A percentile compares a stretch with the other conserved stretches of the same genome.
Conservation (phyloP, 2,797 vertebrate genomes). For the Ctenochaetus hawaiiensis region DNA sequence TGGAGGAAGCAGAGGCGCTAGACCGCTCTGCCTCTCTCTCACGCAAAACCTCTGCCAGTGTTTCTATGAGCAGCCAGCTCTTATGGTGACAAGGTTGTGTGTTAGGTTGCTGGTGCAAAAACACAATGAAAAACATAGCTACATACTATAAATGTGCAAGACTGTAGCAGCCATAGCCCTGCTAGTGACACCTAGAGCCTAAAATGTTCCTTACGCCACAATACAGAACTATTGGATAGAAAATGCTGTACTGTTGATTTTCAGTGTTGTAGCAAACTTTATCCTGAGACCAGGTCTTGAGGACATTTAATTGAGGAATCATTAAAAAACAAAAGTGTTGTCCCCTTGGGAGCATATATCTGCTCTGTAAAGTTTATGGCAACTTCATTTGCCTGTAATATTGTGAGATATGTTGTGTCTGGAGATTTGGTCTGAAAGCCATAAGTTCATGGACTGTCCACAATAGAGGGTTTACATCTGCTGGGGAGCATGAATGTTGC, state of each 20-base stretch:
- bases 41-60: conserved; percentile 51
- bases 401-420: conserved; percentile 14
- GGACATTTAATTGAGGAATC: conserved; percentile 3
- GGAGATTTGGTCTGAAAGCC: not conserved
- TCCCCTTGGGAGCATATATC: not conserved
- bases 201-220: conserved; percentile 9
- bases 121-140: conserved; percentile 27
- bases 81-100: conserved; percentile 30
- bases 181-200: conserved; percentile 14
- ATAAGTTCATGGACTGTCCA: not conserved
- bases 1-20: conserved; percentile 74
- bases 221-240: not conserved
- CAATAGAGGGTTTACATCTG: conserved; percentile 10
- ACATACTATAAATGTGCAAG: conserved; percentile 12
- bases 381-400: not conserved
- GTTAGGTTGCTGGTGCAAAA: conserved; percentile 37
- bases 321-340: conserved; percentile 16
- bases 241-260: not conserved
- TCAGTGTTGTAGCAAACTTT: conserved; percentile 7
- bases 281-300: not conserved
- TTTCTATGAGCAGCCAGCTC: conserved; percentile 37
- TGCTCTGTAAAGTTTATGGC: conserved; percentile 13
- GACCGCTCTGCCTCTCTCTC: conserved; percentile 52
- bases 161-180: not conserved
- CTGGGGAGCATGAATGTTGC: conserved; percentile 25